These are phyloP conservation scores for Epizoanthus ramosus DNA, from an alignment of 92 coral and sea anemone species.

Conservation along the genomic window DNA sequence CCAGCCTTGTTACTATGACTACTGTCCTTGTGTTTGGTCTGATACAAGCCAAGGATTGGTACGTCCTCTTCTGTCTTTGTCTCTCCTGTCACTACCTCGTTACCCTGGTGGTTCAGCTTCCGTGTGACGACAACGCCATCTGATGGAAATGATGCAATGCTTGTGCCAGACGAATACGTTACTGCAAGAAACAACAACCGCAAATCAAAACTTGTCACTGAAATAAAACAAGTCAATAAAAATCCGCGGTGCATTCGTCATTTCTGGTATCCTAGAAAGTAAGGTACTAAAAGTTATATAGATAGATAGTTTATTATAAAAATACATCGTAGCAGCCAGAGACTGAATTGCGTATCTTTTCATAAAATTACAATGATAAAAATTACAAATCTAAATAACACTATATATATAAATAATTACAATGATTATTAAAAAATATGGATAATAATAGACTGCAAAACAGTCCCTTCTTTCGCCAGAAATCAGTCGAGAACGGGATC, in stretches of 20 bases:
- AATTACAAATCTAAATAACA: too few relatives aligned
- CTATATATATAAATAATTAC: too few relatives aligned
- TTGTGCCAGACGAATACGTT: conserved; percentile 92
- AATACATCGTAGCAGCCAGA: too few relatives aligned
- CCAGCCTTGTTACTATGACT: conserved; percentile 62
- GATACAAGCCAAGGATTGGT: conserved; percentile 85
- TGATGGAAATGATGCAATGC: conserved; percentile 83
- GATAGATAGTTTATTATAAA: too few relatives aligned
- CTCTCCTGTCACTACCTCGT: conserved; percentile 94
- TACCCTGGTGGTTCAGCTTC: conserved; percentile 90
- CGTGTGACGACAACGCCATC: conserved; percentile 76
- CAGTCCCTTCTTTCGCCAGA: too few relatives aligned
- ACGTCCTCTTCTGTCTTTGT: conserved; percentile 83
- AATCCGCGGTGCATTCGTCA: neutral
- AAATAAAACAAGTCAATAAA: neutral
- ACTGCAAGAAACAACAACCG: conserved; percentile 49
- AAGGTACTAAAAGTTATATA: too few relatives aligned
- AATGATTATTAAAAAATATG: too few relatives aligned
- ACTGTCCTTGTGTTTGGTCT: conserved; percentile 51
- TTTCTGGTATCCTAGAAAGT: too few relatives aligned
- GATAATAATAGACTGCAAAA: too few relatives aligned
- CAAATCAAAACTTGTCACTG: neutral
- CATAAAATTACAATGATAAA: too few relatives aligned
- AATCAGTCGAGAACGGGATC: too few relatives aligned
- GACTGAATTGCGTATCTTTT: too few relatives aligned